Evolutionary conservation across 2,113 vertebrate genomes (phyloP).

Genomic region (Callopanchax toddi): DNA sequence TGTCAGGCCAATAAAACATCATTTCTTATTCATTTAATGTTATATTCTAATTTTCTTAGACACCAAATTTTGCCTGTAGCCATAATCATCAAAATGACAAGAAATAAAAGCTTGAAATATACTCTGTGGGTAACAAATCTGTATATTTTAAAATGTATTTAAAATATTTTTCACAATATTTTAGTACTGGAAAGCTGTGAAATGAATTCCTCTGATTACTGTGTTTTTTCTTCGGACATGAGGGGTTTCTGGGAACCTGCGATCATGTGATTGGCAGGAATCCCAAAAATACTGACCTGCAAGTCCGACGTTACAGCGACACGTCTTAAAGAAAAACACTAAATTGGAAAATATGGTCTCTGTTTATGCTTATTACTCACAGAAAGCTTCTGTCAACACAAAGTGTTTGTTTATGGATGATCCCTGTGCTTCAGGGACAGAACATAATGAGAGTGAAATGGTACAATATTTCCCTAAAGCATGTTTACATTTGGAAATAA

Average conservation of each 20-base stretch:
- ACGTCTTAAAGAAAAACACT: conserved; percentile 9
- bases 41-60: no score
- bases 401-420: conserved; percentile 29
- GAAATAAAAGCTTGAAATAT: no score
- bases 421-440: neutral
- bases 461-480: conserved; percentile 1
- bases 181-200: no score
- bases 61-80: no score
- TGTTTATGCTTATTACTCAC: conserved; percentile 31
- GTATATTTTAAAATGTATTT: no score
- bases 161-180: no score
- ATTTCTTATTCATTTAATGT: no score
- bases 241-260: conserved; percentile 19
- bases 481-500: neutral
- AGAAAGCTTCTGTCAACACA: conserved; percentile 36
- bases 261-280: conserved; percentile 13
- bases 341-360: conserved; percentile 17
- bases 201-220: no score
- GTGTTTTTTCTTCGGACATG: no score
- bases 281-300: conserved; percentile 27
- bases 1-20: no score
- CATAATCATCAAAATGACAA: no score
- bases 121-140: no score
- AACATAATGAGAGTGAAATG: conserved; percentile 1
- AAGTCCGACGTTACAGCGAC: conserved; percentile 1